Evolutionary conservation across 2,888 invertebrate species (phyloP).

Genomic region (Lobophora halterata): DNA sequence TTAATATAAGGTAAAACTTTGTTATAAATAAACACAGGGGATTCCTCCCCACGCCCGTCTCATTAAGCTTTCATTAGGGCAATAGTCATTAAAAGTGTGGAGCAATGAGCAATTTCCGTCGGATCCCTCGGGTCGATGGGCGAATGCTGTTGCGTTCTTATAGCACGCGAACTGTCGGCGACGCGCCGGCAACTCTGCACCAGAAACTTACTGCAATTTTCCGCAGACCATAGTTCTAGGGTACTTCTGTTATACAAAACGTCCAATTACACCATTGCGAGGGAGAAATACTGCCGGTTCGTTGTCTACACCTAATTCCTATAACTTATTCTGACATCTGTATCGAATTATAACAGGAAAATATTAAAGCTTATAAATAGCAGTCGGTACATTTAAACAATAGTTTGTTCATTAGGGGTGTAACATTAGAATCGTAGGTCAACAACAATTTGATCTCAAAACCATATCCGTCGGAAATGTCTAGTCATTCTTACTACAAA

Average conservation of each 20-base stretch:
- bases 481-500: no score
- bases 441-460: slow-evolving; percentile 37
- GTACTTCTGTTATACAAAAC: no score
- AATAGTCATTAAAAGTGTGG: slow-evolving; percentile 66
- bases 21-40: slow-evolving; percentile 15
- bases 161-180: slow-evolving; percentile 32
- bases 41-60: slow-evolving; percentile 44
- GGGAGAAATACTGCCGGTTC: no score
- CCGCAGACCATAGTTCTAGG: no score
- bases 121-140: slow-evolving; percentile 37
- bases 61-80: slow-evolving; percentile 73
- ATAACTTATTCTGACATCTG: no score
- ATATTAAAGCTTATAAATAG: no score
- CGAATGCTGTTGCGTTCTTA: slow-evolving; percentile 29
- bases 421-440: slow-evolving; percentile 33
- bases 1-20: neutral
- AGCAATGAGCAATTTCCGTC: slow-evolving; percentile 71
- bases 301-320: no score
- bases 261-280: no score
- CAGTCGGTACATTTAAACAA: slow-evolving; percentile 11
- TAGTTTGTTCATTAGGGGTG: slow-evolving; percentile 26
- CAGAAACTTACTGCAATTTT: no score
- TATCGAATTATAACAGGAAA: no score
- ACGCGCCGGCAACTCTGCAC: slow-evolving; percentile 1
- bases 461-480: slow-evolving; percentile 23